Evolutionary conservation across 2,797 vertebrate genomes (phyloP).

Genomic region (Echeneis naucrates): DNA sequence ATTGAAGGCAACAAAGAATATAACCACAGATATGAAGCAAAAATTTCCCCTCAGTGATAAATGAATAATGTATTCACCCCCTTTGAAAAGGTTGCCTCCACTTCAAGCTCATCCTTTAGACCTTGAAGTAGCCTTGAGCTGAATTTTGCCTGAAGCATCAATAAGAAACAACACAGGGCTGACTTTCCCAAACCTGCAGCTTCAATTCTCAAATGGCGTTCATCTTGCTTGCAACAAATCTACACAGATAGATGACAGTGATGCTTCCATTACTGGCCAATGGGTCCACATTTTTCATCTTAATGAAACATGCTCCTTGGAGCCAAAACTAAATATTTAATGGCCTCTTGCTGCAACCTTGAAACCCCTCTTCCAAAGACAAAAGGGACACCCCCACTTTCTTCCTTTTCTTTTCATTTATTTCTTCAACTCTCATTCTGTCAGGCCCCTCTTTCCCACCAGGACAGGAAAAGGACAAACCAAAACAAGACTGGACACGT

Average conservation of each 20-base stretch:
- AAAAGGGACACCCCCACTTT: conserved; percentile 52
- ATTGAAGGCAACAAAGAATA: conserved; percentile 42
- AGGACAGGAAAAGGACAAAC: conserved; percentile 25
- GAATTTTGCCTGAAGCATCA: conserved; percentile 37
- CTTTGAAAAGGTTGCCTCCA: conserved; percentile 53
- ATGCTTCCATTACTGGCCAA: conserved; percentile 56
- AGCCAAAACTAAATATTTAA: conserved; percentile 80
- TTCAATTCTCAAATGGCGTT: conserved; percentile 29
- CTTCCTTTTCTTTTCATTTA: conserved; percentile 27
- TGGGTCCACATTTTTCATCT: conserved; percentile 74
- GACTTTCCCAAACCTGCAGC: conserved; percentile 28
- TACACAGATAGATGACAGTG: conserved; percentile 57
- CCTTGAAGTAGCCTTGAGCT: conserved; percentile 38
- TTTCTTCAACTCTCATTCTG: conserved; percentile 7
- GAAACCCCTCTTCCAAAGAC: conserved; percentile 60
- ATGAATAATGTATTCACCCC: conserved; percentile 62
- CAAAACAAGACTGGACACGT: conserved; percentile 30
- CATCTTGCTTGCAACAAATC: conserved; percentile 43
- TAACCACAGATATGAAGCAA: conserved; percentile 29
- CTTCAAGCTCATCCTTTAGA: conserved; percentile 56
- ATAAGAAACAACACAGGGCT: conserved; percentile 36
- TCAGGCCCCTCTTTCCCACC: conserved; percentile 3
- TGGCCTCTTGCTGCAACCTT: conserved; percentile 69
- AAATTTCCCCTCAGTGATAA: conserved; percentile 51
- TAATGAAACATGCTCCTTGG: conserved; percentile 76